Percentiles rank a stretch among this genome's conserved stretches.
These are phyloP conservation scores for Drosophila algonquin DNA, from an alignment of 2,888 invertebrate species.

Conservation along the genomic window DNA sequence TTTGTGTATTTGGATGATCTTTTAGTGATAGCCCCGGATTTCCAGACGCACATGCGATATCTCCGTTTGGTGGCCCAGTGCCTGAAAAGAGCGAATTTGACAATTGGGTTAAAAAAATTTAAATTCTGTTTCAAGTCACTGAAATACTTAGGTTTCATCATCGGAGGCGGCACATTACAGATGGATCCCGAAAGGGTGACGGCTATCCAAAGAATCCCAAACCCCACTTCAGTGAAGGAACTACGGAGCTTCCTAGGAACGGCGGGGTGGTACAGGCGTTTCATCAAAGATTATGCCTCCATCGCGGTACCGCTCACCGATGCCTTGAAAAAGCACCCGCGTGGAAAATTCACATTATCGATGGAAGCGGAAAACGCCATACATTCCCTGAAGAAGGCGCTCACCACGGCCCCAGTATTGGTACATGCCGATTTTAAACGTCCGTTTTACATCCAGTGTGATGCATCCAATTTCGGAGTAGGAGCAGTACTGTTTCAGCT, in stretches of 20 bases:
- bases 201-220: not conserved
- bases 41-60: not conserved
- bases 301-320: not conserved
- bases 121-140: no score
- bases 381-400: no score
- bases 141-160: no score
- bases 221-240: slow-evolving; percentile 1
- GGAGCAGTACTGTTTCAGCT: no score
- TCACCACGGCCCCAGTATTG: no score
- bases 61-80: not conserved
- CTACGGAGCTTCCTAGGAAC: slow-evolving; percentile 3
- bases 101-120: not conserved
- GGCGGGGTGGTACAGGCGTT: not conserved
- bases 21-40: no score
- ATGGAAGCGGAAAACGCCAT: not conserved
- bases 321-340: not conserved
- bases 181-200: not conserved
- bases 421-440: no score
- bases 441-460: no score
- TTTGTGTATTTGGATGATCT: no score
- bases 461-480: no score
- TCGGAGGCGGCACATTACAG: no score
- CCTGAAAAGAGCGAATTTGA: slow-evolving; percentile 6
- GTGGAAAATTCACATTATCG: not conserved
- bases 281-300: no score